phyloP scores from a whole-genome alignment of 2,888 invertebrate species.

The Agrenia bidenticulata region DNA sequence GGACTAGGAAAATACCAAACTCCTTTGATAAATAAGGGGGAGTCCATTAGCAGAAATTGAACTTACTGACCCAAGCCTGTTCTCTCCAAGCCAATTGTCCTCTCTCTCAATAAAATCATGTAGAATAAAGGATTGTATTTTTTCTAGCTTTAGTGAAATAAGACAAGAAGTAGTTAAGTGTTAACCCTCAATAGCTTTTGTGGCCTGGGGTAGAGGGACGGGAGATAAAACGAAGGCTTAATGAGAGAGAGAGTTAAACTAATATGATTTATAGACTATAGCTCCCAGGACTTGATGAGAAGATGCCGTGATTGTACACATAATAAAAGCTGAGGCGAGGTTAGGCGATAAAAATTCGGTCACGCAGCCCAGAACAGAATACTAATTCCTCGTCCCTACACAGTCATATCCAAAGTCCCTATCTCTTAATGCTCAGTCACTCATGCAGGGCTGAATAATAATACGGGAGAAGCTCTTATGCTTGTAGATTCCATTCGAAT shows the following conservation, averaged over 20 bases:
- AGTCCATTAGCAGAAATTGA: too few species aligned
- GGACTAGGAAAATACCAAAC: too few species aligned
- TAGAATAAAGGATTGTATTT: too few species aligned
- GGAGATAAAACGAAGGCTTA: conserved; percentile 37
- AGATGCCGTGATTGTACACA: conserved; percentile 51
- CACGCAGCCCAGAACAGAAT: conserved; percentile 41
- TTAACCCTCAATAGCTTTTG: too few species aligned
- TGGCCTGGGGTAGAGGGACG: neutral
- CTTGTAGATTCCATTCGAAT: neutral
- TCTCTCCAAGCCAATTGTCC: too few species aligned
- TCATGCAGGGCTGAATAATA: neutral
- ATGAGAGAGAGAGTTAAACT: conserved; percentile 37
- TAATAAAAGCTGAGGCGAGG: conserved; percentile 42
- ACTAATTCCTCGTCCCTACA: conserved; percentile 6
- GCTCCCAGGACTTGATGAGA: conserved; percentile 51
- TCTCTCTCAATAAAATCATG: too few species aligned
- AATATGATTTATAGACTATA: conserved; percentile 47
- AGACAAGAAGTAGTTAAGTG: too few species aligned
- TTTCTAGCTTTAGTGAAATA: too few species aligned
- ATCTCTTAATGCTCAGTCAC: neutral
- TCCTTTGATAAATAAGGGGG: too few species aligned
- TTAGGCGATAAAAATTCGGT: conserved; percentile 51
- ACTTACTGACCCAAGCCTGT: too few species aligned
- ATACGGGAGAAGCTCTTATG: neutral
- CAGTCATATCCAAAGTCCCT: neutral